Conservation (phyloP, 2,888 invertebrate genomes). For the Pristionchus entomophagus region DNA sequence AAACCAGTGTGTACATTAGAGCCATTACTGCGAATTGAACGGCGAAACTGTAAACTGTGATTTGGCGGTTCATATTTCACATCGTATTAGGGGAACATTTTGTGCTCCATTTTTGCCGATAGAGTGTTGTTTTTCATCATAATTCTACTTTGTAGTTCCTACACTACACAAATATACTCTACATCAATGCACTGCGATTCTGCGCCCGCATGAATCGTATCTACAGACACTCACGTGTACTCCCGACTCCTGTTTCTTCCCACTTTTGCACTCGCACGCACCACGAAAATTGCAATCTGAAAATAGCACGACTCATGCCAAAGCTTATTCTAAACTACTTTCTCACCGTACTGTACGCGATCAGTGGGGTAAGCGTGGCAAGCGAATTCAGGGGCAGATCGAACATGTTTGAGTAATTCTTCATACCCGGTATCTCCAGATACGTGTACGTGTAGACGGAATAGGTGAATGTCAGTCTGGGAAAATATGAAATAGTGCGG, state of each 20-base stretch:
- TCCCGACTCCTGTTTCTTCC: not conserved
- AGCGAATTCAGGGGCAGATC: not conserved
- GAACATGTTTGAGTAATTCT: not conserved
- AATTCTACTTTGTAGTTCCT: too few species aligned
- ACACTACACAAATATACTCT: too few species aligned
- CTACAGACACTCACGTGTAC: not conserved
- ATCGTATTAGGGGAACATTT: too few species aligned
- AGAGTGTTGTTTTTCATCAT: too few species aligned
- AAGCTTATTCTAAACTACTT: too few species aligned
- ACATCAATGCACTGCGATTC: too few species aligned
- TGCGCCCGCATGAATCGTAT: too few species aligned
- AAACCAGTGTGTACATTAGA: not conserved
- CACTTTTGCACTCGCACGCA: not conserved
- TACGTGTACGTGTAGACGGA: not conserved
- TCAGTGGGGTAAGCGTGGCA: not conserved
- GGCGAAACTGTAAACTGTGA: not conserved
- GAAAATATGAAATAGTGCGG: not conserved
- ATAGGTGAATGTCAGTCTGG: not conserved
- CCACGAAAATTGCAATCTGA: not conserved
- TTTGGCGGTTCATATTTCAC: too few species aligned
- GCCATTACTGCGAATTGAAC: constrained; percentile 3
- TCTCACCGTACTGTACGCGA: not conserved
- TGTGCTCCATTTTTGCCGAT: too few species aligned
- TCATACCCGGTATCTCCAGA: not conserved
- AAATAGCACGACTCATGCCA: too few species aligned